A percentile compares a stretch with the other conserved stretches of the same genome.
These are phyloP conservation scores for Diarsia mendica DNA, from an alignment of 2,888 invertebrate species.

Conservation along the genomic window DNA sequence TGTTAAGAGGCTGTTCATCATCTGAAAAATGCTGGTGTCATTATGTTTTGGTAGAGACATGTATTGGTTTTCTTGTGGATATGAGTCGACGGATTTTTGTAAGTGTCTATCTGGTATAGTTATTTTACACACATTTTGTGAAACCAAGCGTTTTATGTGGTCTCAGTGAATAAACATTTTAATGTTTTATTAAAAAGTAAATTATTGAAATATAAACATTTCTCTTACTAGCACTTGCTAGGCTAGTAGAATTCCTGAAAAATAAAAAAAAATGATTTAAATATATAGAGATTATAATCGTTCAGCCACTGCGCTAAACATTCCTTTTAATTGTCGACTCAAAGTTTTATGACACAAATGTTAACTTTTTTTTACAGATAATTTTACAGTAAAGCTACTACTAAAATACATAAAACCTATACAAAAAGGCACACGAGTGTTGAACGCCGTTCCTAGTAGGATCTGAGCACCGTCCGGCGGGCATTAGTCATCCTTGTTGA, in stretches of 20 bases:
- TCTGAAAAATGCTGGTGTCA: slow-evolving; percentile 81
- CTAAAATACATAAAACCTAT: slow-evolving; percentile 20
- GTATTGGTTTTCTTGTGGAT: slow-evolving; percentile 44
- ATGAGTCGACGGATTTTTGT: background rate
- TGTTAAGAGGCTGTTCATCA: slow-evolving; percentile 85
- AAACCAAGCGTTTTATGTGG: background rate
- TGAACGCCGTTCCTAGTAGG: slow-evolving; percentile 64
- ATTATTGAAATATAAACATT: background rate
- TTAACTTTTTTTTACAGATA: background rate
- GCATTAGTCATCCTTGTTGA: slow-evolving; percentile 87
- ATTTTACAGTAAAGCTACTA: background rate
- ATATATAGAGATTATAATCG: background rate
- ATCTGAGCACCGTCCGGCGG: slow-evolving; percentile 77
- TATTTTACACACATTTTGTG: background rate
- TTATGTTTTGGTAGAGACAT: slow-evolving; percentile 70
- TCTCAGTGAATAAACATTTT: background rate
- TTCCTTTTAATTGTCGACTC: background rate
- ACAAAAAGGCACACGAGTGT: slow-evolving; percentile 56
- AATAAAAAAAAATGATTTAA: background rate
- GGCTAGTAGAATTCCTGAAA: background rate
- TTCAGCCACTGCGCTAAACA: too few species aligned
- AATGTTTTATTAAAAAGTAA: background rate
- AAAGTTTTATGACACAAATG: too few species aligned
- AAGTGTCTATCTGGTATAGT: background rate
- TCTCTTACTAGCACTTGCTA: background rate